Evolutionary conservation across 2,797 vertebrate genomes (phyloP).

Genomic region (Eidolon dupreanum): DNA sequence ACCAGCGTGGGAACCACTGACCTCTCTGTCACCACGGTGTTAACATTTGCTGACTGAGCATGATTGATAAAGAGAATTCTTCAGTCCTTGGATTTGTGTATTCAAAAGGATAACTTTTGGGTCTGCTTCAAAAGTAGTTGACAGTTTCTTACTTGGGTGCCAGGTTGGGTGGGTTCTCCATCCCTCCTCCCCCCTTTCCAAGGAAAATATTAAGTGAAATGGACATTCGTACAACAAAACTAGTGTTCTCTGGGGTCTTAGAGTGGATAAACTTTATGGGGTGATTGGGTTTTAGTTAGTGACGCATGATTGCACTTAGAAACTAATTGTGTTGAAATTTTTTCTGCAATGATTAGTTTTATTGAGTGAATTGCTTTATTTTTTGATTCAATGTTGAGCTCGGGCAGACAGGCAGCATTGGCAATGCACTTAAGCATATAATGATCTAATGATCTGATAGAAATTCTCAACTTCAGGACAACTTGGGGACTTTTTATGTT

Average conservation of each 20-base stretch:
- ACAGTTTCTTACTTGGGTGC: conserved; percentile 64
- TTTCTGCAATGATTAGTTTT: conserved; percentile 83
- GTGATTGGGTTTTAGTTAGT: conserved; percentile 78
- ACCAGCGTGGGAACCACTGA: conserved; percentile 78
- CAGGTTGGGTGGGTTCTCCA: conserved; percentile 61
- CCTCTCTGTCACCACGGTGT: conserved; percentile 78
- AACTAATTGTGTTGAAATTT: conserved; percentile 79
- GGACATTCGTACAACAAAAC: conserved; percentile 47
- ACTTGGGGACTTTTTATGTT: conserved; percentile 77
- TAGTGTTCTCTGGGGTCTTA: conserved; percentile 38
- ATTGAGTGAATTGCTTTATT: conserved; percentile 88
- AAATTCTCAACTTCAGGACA: conserved; percentile 87
- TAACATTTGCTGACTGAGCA: conserved; percentile 78
- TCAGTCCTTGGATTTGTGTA: conserved; percentile 72
- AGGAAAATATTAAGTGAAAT: conserved; percentile 57
- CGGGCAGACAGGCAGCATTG: conserved; percentile 99
- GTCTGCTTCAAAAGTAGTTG: conserved; percentile 65
- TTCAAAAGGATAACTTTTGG: conserved; percentile 62
- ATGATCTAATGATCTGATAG: conserved; percentile 84
- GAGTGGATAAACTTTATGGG: conserved; percentile 51
- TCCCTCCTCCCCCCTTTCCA: neutral
- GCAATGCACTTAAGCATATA: conserved; percentile 94
- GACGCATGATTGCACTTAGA: conserved; percentile 85
- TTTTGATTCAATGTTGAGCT: conserved; percentile 90
- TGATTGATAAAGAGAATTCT: conserved; percentile 76